Conservation (phyloP, 2,888 invertebrate species). For the Hoplodrina blanda region DNA sequence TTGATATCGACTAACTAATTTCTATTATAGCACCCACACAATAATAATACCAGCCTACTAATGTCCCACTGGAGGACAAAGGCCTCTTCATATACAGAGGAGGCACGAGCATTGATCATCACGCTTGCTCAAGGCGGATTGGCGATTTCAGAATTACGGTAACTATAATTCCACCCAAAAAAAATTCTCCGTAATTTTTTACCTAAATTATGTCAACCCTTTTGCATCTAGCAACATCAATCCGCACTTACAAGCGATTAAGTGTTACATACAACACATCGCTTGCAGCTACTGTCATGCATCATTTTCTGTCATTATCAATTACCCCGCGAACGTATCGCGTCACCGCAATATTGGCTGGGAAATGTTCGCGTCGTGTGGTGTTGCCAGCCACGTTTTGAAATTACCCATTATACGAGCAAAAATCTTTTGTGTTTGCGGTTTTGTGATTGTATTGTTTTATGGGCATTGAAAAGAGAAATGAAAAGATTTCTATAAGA, state of each 20-base stretch:
- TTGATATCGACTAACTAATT: too few relatives aligned
- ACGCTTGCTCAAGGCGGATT: too few relatives aligned
- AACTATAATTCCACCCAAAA: too few relatives aligned
- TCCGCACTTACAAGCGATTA: conserved; percentile 75
- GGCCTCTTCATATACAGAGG: too few relatives aligned
- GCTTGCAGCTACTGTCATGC: conserved; percentile 88
- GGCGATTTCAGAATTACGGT: too few relatives aligned
- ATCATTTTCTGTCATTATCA: conserved; percentile 89
- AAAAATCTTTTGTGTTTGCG: conserved; percentile 56
- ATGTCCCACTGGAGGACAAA: too few relatives aligned
- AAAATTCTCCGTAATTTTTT: neutral
- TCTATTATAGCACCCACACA: too few relatives aligned
- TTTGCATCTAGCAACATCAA: conserved; percentile 65
- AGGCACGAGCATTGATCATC: too few relatives aligned
- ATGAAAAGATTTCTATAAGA: neutral
- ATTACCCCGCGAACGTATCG: conserved; percentile 82
- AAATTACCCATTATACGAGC: conserved; percentile 60
- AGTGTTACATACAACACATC: conserved; percentile 76
- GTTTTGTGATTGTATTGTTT: conserved; percentile 41
- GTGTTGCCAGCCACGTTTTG: conserved; percentile 73
- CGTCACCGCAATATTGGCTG: conserved; percentile 74
- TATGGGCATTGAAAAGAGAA: conserved; percentile 14
- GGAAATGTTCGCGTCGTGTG: conserved; percentile 72
- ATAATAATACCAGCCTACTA: too few relatives aligned
- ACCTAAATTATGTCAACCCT: conserved; percentile 36